Evolutionary conservation across 2,113 vertebrate genomes (phyloP).

Genomic region (Cichladusa arquata): DNA sequence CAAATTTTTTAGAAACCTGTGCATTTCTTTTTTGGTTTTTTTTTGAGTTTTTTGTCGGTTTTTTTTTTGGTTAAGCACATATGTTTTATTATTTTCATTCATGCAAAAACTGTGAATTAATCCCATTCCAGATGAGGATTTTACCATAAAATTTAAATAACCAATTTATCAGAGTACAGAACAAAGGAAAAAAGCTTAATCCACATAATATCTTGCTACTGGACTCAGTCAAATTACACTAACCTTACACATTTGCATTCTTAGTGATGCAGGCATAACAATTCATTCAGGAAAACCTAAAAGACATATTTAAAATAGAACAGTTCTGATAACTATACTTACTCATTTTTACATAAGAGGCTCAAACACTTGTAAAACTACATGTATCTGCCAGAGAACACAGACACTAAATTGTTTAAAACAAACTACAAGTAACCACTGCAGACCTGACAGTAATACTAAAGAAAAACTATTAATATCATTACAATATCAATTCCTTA

Average conservation of each 20-base stretch:
- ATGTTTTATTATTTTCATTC: constrained; percentile 5
- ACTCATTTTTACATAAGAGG: neutral
- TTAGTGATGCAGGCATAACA: neutral
- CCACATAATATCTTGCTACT: neutral
- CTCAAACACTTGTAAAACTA: constrained; percentile 1
- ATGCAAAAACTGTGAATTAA: neutral
- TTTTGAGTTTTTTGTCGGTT: too few species aligned
- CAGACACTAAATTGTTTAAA: neutral
- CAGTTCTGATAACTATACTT: neutral
- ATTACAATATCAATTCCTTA: neutral
- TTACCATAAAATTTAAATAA: neutral
- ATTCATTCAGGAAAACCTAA: neutral
- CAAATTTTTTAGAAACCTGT: constrained; percentile 1
- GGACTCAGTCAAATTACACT: neutral
- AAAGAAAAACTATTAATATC: neutral
- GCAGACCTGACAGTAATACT: neutral
- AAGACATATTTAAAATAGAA: neutral
- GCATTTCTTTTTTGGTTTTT: neutral
- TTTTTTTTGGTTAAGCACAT: neutral
- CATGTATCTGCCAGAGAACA: neutral
- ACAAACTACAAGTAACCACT: neutral
- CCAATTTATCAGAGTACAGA: neutral
- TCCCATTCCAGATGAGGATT: constrained; percentile 5
- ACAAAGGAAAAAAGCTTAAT: neutral
- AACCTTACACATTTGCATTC: neutral